Evolutionary conservation across 2,888 invertebrate species (phyloP), one percentile per base, ranked within the genome.

Genomic region (Entomobrya proxima): DNA sequence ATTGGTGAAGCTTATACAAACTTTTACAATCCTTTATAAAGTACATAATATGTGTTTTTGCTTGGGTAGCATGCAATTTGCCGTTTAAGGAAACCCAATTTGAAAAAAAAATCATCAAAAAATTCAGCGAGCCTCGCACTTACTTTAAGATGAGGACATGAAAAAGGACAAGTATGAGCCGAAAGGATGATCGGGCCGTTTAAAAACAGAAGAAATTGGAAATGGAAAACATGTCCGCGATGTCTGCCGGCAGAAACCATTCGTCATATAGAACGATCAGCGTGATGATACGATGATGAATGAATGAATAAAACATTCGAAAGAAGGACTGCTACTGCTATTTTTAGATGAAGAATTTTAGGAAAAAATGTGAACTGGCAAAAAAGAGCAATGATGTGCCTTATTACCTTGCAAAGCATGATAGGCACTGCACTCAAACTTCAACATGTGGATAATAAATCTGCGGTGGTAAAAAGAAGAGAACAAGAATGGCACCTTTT

Each of bases 271-370:
- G 15, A 18, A 64, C 64, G 18, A 18, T n/a, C 64, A n/a, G n/a
- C 47, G 11, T 47, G 11, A 27, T 55, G 55, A 55, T 61, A 61
- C 18, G 35, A 64, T 35, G 64, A 64, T 64, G 35, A 64, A 64
- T 64, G 64, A 35, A 55, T 55, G 55, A 55, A 55, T 55, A 55
- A 55, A 55, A 55, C 55, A 55, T 55, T 55, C 24, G 24, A 52
- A 24, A 4, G 11, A 18, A 15, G 13, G 44, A n/a, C 11, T 5
- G 44, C n/a, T 50, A 61, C 32, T 64, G 64, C 35, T 64, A 64
- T 64, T 64, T 64, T 64, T 30, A 13, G 58, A 40, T 47, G 55
- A 18, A 37, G 35, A 72, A 35, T 55, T 27, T 27, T 1, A 27
- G 30, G 37, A 35, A 64, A 61, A 30, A 47, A 72, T 32, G 24